Evolutionary conservation across 1,140 invertebrate genomes (phyloP), one percentile per base, ranked within the genome.

Genomic region (Periplaneta americana): DNA sequence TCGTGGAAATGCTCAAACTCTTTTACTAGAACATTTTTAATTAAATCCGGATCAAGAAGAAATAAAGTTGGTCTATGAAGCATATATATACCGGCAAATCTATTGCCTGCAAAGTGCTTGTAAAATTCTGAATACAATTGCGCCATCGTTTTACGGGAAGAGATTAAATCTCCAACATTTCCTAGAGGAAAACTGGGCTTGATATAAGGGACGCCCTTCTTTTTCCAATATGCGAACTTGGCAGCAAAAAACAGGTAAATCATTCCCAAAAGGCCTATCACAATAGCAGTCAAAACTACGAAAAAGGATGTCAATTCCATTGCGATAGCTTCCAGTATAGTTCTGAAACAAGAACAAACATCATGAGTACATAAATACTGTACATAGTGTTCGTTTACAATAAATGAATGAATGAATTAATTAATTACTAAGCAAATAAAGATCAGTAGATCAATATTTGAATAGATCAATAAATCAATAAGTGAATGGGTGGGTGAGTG

Each of bases 1-100:
- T 90, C 84, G 11, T 86, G 77, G 37, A 91, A 91, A 57, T 85
- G 85, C 0, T 86, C 83, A 78, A 91, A 91, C 76, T 91, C 88
- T 83, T 88, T 90, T 4, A 91, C 89, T 8, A 91, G 36, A 6
- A 91, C 82, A 5, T 87, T 82, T 57, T 88, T 90, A 11, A 91
- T 88, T 6, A 89, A 18, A 3, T 91, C 87, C 0, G 87, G 86
- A 83, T 91, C 90, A n/a, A 39, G 9, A 18, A 81, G 33, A 8
- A 81, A 37, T 0, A 75, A 34, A 15, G 37, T 31, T 33, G 80
- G 80, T 74, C 34, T 75, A 10, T 37, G 8, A 9, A 75, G n/a
- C 33, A 33, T 32, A 3, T 36, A 81, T 28, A 75, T 15, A n/a
- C 74, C 80, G 22, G 18, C 74, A 17, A 81, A 34, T 10, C 35